phyloP scores from a whole-genome alignment of 1,140 invertebrate genomes.

The Meloidogyne hapla region DNA sequence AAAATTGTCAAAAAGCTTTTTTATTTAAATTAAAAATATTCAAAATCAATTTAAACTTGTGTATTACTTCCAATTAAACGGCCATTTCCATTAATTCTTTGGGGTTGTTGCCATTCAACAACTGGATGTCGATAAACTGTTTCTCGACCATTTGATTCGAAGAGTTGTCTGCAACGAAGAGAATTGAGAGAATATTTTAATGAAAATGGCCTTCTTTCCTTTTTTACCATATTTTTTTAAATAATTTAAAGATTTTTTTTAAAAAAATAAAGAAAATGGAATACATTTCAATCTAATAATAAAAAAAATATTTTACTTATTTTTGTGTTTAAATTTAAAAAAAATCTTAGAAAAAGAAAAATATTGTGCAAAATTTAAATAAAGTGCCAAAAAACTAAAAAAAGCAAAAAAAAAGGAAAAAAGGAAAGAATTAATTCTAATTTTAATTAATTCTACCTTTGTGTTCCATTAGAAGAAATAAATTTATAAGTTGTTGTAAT shows the following conservation, averaged over 20 bases:
- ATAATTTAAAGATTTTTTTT: too few relatives aligned
- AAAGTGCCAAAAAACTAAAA: neutral
- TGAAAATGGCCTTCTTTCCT: too few relatives aligned
- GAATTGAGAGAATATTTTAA: neutral
- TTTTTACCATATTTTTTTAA: too few relatives aligned
- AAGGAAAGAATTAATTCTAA: neutral
- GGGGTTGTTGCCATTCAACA: constrained; percentile 20
- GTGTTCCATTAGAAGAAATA: constrained; percentile 42
- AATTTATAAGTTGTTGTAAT: constrained; percentile 63
- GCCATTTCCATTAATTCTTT: constrained; percentile 1
- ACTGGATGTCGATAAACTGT: constrained; percentile 22
- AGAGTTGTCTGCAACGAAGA: neutral
- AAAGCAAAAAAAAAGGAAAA: constrained; percentile 8
- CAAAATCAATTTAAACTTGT: constrained; percentile 9
- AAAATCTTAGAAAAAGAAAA: constrained; percentile 1
- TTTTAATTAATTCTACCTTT: constrained; percentile 12
- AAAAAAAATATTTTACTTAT: neutral
- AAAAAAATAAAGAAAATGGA: too few relatives aligned
- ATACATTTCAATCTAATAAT: too few relatives aligned
- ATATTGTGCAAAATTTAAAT: neutral
- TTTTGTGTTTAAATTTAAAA: neutral
- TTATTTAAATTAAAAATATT: neutral
- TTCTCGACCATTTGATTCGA: neutral
- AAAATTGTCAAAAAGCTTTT: too few relatives aligned
- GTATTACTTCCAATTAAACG: constrained; percentile 25